Evolutionary conservation across 2,113 vertebrate genomes (phyloP).

Genomic region (Lota lota): DNA sequence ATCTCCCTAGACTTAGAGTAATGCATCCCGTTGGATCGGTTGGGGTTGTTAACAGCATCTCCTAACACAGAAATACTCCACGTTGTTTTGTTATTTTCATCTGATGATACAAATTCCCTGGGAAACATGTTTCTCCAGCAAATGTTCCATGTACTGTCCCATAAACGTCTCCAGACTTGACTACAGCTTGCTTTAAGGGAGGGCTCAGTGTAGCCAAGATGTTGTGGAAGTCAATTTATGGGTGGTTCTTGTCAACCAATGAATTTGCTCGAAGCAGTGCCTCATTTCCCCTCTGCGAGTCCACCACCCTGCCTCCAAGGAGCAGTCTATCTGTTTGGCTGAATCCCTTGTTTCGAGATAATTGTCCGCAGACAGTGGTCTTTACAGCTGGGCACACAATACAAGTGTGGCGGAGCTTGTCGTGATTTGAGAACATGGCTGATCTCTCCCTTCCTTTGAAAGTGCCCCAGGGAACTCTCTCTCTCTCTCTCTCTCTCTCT

Average conservation of each 20-base stretch:
- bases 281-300: constrained; percentile 51
- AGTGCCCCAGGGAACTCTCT: constrained; percentile 27
- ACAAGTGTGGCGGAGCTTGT: constrained; percentile 30
- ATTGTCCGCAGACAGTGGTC: constrained; percentile 48
- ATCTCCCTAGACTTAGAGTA: constrained; percentile 40
- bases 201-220: constrained; percentile 39
- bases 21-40: constrained; percentile 40
- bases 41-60: constrained; percentile 8
- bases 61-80: constrained; percentile 26
- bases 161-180: constrained; percentile 54
- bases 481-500: too few species aligned
- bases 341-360: constrained; percentile 44
- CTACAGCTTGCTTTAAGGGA: constrained; percentile 22
- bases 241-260: constrained; percentile 43
- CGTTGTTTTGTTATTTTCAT: constrained; percentile 42
- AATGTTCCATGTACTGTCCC: constrained; percentile 41
- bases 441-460: constrained; percentile 30
- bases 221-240: constrained; percentile 38
- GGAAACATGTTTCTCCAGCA: constrained; percentile 47
- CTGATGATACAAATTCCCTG: constrained; percentile 43
- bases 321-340: constrained; percentile 35
- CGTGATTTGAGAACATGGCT: constrained; percentile 38
- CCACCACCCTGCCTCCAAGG: constrained; percentile 38
- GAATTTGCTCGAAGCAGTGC: constrained; percentile 40
- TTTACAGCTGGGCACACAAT: constrained; percentile 32